Base-by-base conservation (phyloP, 2,888 invertebrate species). In the Synergus japonicus region DNA sequence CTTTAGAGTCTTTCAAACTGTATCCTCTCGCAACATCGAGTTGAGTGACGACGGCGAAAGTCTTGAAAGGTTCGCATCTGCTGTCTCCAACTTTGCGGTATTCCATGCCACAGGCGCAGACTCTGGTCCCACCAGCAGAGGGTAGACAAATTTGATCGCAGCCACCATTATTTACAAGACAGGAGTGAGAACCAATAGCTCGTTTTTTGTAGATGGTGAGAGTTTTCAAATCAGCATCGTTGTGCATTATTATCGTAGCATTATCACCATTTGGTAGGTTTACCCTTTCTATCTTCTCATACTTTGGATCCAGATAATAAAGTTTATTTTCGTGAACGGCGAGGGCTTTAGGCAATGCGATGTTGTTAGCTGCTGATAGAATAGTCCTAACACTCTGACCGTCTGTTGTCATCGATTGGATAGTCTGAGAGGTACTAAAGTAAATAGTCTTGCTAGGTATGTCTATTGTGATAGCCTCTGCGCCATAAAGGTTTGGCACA, bases 141-240 rank as follows among this genome's bases (percentile, higher is more conserved):
- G 99, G 98, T 29, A 99, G 94, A 91, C 99, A 99, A 49, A 99
- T 94, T 86, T 99, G 99, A 83, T 96, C 96, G 92, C 99, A 99
- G 2, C 96, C 97, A 0, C 99, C 99, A 88, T 99, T 98, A 85
- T 95, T 96, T 46, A 93, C 94, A 65, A 96, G 93, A 90, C 98
- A 98, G 0, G 98, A 97, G 92, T 98, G 98, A 83, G 96, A 96
- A 66, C 95, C 94, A 88, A 94, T 95, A 83, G 95, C 95, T 49
- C 97, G 94, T 92, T 98, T 98, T 87, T 97, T 96, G 93, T 97
- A 98, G 83, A 98, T 95, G 18, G 96, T 97, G 89, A 98, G 94
- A 0, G 96, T 97, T 89, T 96, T 97, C 73, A 99, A 92, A 86
- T 98, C 97, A 0, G 96, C 95, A 89, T 98, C 98, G 89, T 98